Base-by-base conservation (phyloP, 2,113 vertebrate genomes). In the Phalacrocorax carbo region DNA sequence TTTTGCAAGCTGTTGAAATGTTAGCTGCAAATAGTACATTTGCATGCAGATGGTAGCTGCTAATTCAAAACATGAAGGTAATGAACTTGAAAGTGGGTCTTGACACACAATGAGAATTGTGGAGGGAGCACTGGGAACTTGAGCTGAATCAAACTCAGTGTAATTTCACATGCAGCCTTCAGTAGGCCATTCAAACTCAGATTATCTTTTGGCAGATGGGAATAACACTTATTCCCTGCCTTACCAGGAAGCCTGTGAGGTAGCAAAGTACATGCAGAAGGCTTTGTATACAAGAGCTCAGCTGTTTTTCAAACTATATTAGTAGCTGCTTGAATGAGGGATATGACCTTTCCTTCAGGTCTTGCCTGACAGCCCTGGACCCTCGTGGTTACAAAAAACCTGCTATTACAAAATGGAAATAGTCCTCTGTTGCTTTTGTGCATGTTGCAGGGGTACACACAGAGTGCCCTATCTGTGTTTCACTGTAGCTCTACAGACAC, bases 41-140 rank as follows among this genome's bases (percentile, higher is more conserved):
- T 95, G 88, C 66, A 82, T 90, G 92, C 62, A 80, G 79, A 32
- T 46, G n/a, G 84, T 3, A 70, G 71, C 79, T 38, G 40, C 72
- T 88, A 88, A 95, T 95, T 94, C 48, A 40, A 48, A 90, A 61
- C 49, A 22, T 1, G 3, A 73, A 86, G 79, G 71, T 66, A 68
- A 95, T 58, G 90, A 82, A 70, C 92, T 88, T 55, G 60, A 60
- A 90, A 60, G n/a, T 61, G 84, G 82, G 60, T 86, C 82, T 88
- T 93, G 71, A 48, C 1, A 30, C 72, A 7, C 55, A 14, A 12
- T 30, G 82, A 77, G 76, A 51, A 62, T n/a, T 4, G 10, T 49
- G 54, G 82, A 78, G 76, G 68, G 71, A 93, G 68, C 79, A 2
- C 1, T 42, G 68, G 85, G 95, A 88, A 1, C 78, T 66, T 5